phyloP scores from a whole-genome alignment of 2,888 invertebrate species.

The Eurois occulta region DNA sequence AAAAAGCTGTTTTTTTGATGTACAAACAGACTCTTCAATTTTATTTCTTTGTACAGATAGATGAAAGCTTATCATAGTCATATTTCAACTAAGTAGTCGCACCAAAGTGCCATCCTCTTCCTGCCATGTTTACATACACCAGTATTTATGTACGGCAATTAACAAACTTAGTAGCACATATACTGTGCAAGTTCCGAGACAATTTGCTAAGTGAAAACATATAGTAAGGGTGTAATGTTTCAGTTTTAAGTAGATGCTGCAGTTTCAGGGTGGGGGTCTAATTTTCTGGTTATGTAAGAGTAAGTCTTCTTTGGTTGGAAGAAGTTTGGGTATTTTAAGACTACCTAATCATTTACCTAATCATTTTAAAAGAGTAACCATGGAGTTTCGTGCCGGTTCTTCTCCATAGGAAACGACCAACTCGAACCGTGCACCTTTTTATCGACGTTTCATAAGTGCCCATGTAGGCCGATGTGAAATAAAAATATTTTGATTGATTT shows the following conservation, averaged over 20 bases:
- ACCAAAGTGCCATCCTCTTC: conserved; percentile 53
- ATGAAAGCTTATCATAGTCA: conserved; percentile 47
- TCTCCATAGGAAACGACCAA: no score
- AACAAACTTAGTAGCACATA: conserved; percentile 60
- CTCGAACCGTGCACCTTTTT: no score
- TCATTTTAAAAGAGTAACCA: no score
- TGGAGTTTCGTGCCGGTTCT: no score
- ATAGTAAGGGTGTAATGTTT: conserved; percentile 54
- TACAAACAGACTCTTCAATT: no score
- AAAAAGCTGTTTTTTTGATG: no score
- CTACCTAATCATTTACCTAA: no score
- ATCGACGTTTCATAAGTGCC: no score
- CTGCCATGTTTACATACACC: conserved; percentile 57
- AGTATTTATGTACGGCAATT: conserved; percentile 65
- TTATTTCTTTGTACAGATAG: no score
- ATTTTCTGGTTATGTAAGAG: conserved; percentile 16
- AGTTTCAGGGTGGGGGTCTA: conserved; percentile 24
- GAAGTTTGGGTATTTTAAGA: background rate
- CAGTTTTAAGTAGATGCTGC: conserved; percentile 41
- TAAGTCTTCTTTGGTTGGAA: background rate
- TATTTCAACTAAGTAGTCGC: conserved; percentile 56
- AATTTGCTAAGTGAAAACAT: conserved; percentile 64
- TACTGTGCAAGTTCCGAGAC: conserved; percentile 51
- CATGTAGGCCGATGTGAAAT: no score
- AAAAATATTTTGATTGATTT: no score